Base-by-base conservation (phyloP, 2,888 invertebrate species). In the Nymphalis urticae region DNA sequence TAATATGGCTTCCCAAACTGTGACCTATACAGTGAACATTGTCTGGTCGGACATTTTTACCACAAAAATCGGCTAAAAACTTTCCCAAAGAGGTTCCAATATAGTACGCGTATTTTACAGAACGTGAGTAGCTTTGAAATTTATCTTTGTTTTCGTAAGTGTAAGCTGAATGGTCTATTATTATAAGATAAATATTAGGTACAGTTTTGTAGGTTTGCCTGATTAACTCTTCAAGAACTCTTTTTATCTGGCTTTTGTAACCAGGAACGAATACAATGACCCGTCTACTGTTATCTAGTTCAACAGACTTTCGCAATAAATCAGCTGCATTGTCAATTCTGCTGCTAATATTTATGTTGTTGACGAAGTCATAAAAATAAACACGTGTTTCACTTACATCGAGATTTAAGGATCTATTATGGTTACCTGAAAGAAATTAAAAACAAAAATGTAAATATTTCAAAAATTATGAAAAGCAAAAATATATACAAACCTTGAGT, bases 71-170 rank as follows among this genome's bases (percentile, higher is more conserved):
- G 32, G 67, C 69, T 6, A 76, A 64, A 53, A 76, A 68, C 7
- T 61, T 63, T 8, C 75, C 75, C 36, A 76, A 51, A 1, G 65
- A 72, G 10, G 56, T 62, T 1, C 75, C 76, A 19, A 76, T 75
- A 48, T 76, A 75, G 48, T 71, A 76, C 1, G 74, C 72, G n/a
- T 76, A 76, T n/a, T 70, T 53, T 6, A 76, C 76, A n/a, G 76
- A 75, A 32, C 75, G 65, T 21, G 67, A 68, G 36, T 75, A 76
- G 48, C 75, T 75, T 47, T 61, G 58, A 10, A 75, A 47, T 56
- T 73, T 74, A 7, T 70, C 72, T 47, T 69, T 59, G 19, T 58
- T 66, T 51, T 72, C 72, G 32, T 68, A 73, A n/a, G 74, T 76
- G 27, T 76, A 76, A 0, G 68, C 60, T 3, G 75, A 75, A 68